Conservation (phyloP, 2,888 invertebrate species). For the Coremacera marginata region DNA sequence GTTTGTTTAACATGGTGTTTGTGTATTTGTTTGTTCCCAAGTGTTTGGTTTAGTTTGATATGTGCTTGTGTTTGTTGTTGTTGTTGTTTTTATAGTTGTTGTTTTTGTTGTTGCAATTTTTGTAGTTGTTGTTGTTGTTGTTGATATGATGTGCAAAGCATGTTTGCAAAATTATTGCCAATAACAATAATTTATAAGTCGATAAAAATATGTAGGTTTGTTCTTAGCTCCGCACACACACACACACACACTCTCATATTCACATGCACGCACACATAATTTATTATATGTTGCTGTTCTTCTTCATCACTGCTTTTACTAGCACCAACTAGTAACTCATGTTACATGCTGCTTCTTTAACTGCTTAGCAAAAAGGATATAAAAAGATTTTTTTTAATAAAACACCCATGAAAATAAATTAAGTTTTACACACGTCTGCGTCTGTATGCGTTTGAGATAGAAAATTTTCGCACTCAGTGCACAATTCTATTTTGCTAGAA, state of each 20-base stretch:
- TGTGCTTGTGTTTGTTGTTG: not conserved
- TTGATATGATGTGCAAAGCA: conserved; percentile 22
- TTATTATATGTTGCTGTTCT: too few relatives aligned
- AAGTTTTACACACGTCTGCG: too few relatives aligned
- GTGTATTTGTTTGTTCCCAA: not conserved
- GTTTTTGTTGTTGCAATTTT: not conserved
- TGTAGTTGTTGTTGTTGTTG: conserved; percentile 6
- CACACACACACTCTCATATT: not conserved
- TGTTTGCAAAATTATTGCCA: conserved; percentile 25
- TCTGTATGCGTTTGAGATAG: too few relatives aligned
- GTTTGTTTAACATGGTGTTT: not conserved
- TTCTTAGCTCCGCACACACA: too few relatives aligned
- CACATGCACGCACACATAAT: not conserved
- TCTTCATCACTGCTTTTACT: too few relatives aligned
- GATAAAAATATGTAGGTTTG: conserved; percentile 7
- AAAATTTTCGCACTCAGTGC: too few relatives aligned
- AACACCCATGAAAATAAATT: too few relatives aligned
- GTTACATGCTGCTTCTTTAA: too few relatives aligned
- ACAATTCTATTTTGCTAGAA: too few relatives aligned
- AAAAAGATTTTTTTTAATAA: too few relatives aligned
- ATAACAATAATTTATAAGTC: conserved; percentile 27
- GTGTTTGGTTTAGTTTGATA: not conserved
- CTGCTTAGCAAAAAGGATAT: too few relatives aligned
- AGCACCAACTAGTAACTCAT: too few relatives aligned
- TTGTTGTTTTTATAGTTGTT: not conserved